Base-by-base conservation (phyloP, 2,113 vertebrate species). In the Numenius arquata region DNA sequence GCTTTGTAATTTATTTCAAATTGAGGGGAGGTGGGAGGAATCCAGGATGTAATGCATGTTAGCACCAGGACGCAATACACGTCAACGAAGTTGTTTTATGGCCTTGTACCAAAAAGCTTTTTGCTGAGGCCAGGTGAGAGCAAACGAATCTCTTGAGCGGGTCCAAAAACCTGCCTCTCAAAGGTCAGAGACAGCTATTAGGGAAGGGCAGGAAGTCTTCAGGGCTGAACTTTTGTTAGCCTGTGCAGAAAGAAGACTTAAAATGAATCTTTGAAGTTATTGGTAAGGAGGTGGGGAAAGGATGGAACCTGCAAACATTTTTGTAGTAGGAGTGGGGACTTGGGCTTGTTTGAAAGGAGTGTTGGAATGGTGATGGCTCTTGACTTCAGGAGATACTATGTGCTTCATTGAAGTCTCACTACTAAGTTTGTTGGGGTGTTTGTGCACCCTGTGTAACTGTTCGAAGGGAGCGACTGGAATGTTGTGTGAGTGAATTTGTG, bases 401-500 rank as follows among this genome's bases (percentile, higher is more conserved):
- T 21, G 55, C 29, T 45, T 9, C 23, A 5, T 8, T 16, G 52
- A 22, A 38, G 5, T 32, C 19, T 18, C 30, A 45, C 8, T 11
- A 1, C 26, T 4, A 4, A 4, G 40, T 20, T 56, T 0, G 0
- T 29, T 12, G 41, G 4, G 30, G 15, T 47, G 55, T 27, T n/a
- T 21, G 25, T 14, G 36, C 56, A 23, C 34, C 27, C 22, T 5
- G 9, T 48, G 40, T 12, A 38, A 17, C 5, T 2, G 19, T 15
- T 56, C 25, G 5, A 1, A 29, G 47, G 3, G 12, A 11, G 15
- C 1, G 4, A 12, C 3, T 38, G 34, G 11, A 22, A 10, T 7
- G 17, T 30, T 55, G 12, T 59, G 38, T 10, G 23, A 48, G 48
- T 27, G 50, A 61, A 26, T 40, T 9, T 32, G 30, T 22, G 38